These are phyloP conservation scores for Naja naja DNA, from an alignment of 2,113 vertebrate genomes.

Conservation along the genomic window DNA sequence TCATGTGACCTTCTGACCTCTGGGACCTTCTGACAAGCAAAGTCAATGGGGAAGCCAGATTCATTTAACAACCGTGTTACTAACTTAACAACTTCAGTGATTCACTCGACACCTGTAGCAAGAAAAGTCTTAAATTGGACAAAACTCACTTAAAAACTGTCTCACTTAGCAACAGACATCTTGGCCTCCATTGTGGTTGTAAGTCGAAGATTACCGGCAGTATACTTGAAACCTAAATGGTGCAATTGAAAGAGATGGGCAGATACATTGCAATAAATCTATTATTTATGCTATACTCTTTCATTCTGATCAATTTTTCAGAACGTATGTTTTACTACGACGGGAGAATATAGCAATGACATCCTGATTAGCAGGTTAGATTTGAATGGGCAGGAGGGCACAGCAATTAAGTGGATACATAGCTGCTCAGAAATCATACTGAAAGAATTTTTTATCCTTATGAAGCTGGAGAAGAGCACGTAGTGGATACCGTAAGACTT, in stretches of 20 bases:
- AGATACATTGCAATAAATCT: neutral
- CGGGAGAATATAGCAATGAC: neutral
- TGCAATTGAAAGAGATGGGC: neutral
- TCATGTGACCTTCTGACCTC: neutral
- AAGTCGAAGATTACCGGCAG: neutral
- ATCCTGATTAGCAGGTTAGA: neutral
- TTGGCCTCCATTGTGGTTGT: neutral
- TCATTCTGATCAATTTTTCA: neutral
- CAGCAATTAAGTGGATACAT: neutral
- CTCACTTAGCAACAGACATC: neutral
- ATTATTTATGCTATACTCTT: neutral
- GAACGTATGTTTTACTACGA: neutral
- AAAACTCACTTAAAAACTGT: neutral
- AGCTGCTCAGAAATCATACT: neutral
- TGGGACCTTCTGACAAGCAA: neutral
- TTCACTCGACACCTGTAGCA: neutral
- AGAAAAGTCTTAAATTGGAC: neutral
- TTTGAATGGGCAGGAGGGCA: neutral
- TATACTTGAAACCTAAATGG: neutral
- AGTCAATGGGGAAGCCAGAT: neutral
- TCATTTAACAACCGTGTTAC: neutral
- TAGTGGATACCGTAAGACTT: neutral
- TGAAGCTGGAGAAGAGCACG: neutral
- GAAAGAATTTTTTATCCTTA: too few species aligned
- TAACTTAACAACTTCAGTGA: neutral